These are phyloP conservation scores for Penaeus monodon DNA, from an alignment of 2,888 invertebrate genomes.

Conservation along the genomic window DNA sequence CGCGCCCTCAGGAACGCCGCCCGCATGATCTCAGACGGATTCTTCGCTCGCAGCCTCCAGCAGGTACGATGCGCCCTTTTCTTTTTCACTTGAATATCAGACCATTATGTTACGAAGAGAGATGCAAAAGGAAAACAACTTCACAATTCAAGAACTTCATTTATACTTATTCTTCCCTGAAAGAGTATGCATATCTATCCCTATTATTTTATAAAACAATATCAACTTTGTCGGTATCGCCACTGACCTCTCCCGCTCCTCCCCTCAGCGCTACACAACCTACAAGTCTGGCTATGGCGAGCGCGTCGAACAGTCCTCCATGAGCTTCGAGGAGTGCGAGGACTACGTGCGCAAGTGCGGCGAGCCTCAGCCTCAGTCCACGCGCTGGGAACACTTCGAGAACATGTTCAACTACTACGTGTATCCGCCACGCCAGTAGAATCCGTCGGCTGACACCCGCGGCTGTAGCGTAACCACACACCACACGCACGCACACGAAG, in stretches of 20 bases:
- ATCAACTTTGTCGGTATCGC: not conserved
- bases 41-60: slow-evolving; percentile 55
- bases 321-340: slow-evolving; percentile 62
- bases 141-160: no score
- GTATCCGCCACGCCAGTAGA: slow-evolving; percentile 44
- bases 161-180: no score
- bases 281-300: slow-evolving; percentile 68
- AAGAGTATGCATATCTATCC: not conserved
- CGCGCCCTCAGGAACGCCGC: slow-evolving; percentile 61
- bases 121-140: no score
- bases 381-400: slow-evolving; percentile 55
- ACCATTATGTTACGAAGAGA: not conserved
- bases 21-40: slow-evolving; percentile 52
- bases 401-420: slow-evolving; percentile 58
- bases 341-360: slow-evolving; percentile 61
- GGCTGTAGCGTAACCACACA: not conserved
- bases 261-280: slow-evolving; percentile 56
- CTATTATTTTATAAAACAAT: not conserved
- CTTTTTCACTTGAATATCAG: not conserved
- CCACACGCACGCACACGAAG: not conserved
- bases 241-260: not conserved
- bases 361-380: slow-evolving; percentile 52
- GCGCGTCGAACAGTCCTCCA: slow-evolving; percentile 54
- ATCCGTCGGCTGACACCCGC: not conserved
- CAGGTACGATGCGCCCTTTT: slow-evolving; percentile 38